A percentile compares a stretch with the other conserved stretches of the same genome.
Conservation (phyloP, 2,113 vertebrate species). For the Lophius piscatorius region DNA sequence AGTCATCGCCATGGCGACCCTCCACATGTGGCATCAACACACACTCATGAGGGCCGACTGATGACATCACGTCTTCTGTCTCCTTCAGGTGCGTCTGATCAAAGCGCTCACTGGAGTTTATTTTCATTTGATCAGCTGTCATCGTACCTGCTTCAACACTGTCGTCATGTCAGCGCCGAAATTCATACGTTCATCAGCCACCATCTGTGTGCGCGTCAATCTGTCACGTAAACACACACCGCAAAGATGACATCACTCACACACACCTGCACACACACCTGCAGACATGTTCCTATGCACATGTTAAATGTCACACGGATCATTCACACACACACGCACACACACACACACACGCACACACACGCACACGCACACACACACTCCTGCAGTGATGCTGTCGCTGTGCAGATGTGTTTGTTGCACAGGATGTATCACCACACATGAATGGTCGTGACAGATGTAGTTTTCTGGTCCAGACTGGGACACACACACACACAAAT, state of each 20-base stretch:
- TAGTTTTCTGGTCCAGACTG: slow-evolving; percentile 66
- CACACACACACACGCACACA: slow-evolving; percentile 11
- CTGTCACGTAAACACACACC: slow-evolving; percentile 40
- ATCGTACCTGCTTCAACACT: slow-evolving; percentile 29
- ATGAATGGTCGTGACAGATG: slow-evolving; percentile 75
- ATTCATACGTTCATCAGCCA: slow-evolving; percentile 57
- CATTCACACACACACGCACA: slow-evolving; percentile 6
- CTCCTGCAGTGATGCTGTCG: slow-evolving; percentile 33
- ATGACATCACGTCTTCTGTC: too few relatives aligned
- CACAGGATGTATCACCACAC: slow-evolving; percentile 69
- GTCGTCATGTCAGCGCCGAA: slow-evolving; percentile 46
- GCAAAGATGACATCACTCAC: slow-evolving; percentile 25
- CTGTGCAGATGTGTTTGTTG: slow-evolving; percentile 69
- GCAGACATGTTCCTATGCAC: slow-evolving; percentile 42
- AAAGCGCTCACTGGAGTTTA: too few relatives aligned
- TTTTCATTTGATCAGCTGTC: background rate
- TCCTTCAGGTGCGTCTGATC: too few relatives aligned
- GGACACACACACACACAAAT: slow-evolving; percentile 52
- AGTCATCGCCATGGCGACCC: too few relatives aligned
- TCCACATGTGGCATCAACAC: too few relatives aligned
- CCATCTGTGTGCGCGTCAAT: slow-evolving; percentile 66
- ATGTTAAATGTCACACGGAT: slow-evolving; percentile 42
- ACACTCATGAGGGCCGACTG: too few relatives aligned
- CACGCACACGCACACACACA: slow-evolving; percentile 24
- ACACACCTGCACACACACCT: slow-evolving; percentile 48